Percentiles rank a stretch among this genome's conserved stretches.
Conservation (phyloP, 2,797 vertebrate species). For the Sebastes diaconus region DNA sequence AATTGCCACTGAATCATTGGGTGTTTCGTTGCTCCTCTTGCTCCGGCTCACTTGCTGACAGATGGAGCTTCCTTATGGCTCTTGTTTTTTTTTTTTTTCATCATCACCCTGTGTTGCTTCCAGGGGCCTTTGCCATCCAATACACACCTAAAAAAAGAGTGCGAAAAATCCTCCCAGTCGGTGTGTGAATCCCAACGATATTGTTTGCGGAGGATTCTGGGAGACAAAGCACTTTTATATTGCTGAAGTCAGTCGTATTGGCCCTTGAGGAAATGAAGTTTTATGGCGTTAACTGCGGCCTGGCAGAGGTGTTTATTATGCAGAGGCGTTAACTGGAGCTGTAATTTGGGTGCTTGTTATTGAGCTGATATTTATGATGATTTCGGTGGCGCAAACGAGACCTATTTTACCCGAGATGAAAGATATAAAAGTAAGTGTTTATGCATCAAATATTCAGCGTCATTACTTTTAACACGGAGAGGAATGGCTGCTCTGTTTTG, state of each 20-base stretch:
- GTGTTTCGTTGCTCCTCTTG: slow-evolving; percentile 40
- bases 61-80: slow-evolving; percentile 81
- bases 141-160: slow-evolving; percentile 55
- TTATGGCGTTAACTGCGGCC: slow-evolving; percentile 59
- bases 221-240: slow-evolving; percentile 56
- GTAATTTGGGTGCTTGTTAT: slow-evolving; percentile 44
- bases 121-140: slow-evolving; percentile 52
- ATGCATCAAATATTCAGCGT: slow-evolving; percentile 23
- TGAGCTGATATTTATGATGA: slow-evolving; percentile 50
- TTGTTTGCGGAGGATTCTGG: slow-evolving; percentile 47
- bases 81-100: slow-evolving; percentile 11
- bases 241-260: slow-evolving; percentile 54
- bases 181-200: slow-evolving; percentile 62
- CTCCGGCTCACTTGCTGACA: slow-evolving; percentile 68
- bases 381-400: slow-evolving; percentile 19
- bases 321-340: slow-evolving; percentile 37
- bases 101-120: slow-evolving; percentile 46
- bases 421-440: slow-evolving; percentile 6
- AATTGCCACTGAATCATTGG: slow-evolving; percentile 48
- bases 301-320: slow-evolving; percentile 56
- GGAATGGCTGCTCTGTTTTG: background rate
- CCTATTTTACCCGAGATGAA: background rate
- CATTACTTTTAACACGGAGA: background rate
- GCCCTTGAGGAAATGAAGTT: slow-evolving; percentile 67
- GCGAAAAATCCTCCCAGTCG: slow-evolving; percentile 42